Evolutionary conservation across 1,140 invertebrate species (phyloP), one percentile per base, ranked within the genome.

Genomic region (Papilio aristodemus): DNA sequence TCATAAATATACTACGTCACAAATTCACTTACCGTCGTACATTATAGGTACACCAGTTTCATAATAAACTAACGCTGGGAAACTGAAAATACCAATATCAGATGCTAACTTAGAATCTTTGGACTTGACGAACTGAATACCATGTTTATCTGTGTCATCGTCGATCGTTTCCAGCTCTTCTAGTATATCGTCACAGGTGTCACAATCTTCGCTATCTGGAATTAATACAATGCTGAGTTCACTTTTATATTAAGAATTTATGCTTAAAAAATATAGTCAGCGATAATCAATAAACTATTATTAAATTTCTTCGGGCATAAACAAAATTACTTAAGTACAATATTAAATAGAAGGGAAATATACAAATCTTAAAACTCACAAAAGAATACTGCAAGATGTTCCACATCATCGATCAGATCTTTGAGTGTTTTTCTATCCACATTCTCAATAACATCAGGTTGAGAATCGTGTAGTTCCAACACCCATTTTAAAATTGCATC

Each of bases 41-140:
- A 98, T 97, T 82, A 97, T 97, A 70, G 97, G 97, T 74, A 97
- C 96, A 72, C 96, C 96, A 58, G 96, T 97, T 92, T 98, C 97
- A 85, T 97, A 98, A 90, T 97, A 98, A 68, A 98, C 96, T 67
- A 98, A 92, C 62, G 96, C 96, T 68, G 97, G 97, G 80, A 98
- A 97, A 80, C 96, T 96, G 85, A 97, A 97, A 79, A 98, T 96
- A 64, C 97, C 97, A 79, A 98, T 95, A 92, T 97, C 96, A 41
- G 97, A 96, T 4, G 97, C 97, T 57, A 97, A 88, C 88, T 96
- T 96, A 19, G 95, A 94, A 91, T 98, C 97, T 81, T 96, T 97
- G 0, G 97, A 97, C 85, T 98, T 98, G 7, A 98, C 97, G 90
- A 99, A 98, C 89, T 98, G 96, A 78, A 98, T 97, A 69, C 97